phyloP scores from a whole-genome alignment of 2,888 invertebrate genomes.

The Ophioninae sp. region DNA sequence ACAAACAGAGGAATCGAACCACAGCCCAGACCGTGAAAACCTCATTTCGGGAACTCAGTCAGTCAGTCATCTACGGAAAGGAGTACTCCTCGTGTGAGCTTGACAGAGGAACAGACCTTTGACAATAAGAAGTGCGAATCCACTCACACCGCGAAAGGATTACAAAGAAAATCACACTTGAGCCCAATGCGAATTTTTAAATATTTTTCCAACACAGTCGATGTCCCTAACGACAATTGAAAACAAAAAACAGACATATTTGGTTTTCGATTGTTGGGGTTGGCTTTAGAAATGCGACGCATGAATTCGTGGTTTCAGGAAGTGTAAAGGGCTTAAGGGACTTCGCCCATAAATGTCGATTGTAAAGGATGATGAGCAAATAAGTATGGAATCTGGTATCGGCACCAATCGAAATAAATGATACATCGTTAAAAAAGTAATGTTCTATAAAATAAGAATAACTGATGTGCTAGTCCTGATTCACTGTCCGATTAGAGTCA shows the following conservation, averaged over 20 bases:
- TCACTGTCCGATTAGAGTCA: no score
- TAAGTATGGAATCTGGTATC: no score
- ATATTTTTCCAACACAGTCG: background rate
- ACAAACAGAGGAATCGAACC: background rate
- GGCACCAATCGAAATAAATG: no score
- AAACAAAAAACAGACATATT: background rate
- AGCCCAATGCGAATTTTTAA: background rate
- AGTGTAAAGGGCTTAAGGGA: no score
- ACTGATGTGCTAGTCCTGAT: no score
- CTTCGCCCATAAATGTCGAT: no score
- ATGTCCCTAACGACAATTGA: background rate
- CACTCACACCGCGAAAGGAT: slow-evolving; percentile 15
- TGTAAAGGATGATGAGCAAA: no score
- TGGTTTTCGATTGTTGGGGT: background rate
- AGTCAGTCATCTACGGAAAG: background rate
- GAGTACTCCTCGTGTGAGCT: slow-evolving; percentile 2
- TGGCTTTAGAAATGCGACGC: no score
- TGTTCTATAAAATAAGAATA: no score
- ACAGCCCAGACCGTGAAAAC: background rate
- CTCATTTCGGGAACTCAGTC: background rate
- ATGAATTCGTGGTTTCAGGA: no score
- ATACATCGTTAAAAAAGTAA: no score
- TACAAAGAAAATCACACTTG: slow-evolving; percentile 24
- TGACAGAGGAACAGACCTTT: slow-evolving; percentile 7
- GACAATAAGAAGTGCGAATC: background rate